A percentile compares a stretch with the other conserved stretches of the same genome.
These are phyloP conservation scores for Batillaria attramentaria DNA, from an alignment of 1,140 invertebrate genomes.

Conservation along the genomic window DNA sequence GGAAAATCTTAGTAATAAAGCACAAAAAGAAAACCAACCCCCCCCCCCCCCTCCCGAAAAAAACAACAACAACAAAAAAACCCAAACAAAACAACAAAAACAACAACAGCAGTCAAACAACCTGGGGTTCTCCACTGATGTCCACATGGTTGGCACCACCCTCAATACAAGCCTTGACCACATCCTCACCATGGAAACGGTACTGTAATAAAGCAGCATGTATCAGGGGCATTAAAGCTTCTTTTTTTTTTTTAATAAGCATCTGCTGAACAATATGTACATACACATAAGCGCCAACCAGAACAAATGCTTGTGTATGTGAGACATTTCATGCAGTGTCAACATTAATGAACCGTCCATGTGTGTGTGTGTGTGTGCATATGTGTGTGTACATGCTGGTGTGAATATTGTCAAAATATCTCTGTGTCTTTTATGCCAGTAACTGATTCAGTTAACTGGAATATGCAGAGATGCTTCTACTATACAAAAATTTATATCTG, in stretches of 20 bases:
- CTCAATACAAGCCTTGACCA: constrained; percentile 91
- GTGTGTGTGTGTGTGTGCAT: neutral
- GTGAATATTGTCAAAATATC: too few relatives aligned
- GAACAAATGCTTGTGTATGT: neutral
- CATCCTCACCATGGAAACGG: constrained; percentile 89
- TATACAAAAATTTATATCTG: neutral
- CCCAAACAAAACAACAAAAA: too few relatives aligned
- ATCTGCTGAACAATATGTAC: neutral
- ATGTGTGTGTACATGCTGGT: neutral
- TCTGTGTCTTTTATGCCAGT: neutral
- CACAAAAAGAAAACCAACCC: too few relatives aligned
- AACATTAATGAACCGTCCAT: too few relatives aligned
- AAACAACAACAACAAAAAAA: too few relatives aligned
- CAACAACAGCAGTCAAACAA: too few relatives aligned
- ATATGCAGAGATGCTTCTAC: neutral
- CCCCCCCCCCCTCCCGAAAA: too few relatives aligned
- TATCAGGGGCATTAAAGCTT: neutral
- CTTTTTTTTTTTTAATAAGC: neutral
- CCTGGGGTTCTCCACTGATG: constrained; percentile 89
- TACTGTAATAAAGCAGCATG: constrained; percentile 74
- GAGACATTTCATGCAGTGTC: neutral
- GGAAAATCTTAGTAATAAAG: too few relatives aligned
- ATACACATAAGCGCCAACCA: neutral
- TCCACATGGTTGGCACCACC: constrained; percentile 89
- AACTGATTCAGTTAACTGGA: neutral